These are phyloP conservation scores for Linurgus olivaceus DNA, from an alignment of 2,797 vertebrate species.

Conservation along the genomic window DNA sequence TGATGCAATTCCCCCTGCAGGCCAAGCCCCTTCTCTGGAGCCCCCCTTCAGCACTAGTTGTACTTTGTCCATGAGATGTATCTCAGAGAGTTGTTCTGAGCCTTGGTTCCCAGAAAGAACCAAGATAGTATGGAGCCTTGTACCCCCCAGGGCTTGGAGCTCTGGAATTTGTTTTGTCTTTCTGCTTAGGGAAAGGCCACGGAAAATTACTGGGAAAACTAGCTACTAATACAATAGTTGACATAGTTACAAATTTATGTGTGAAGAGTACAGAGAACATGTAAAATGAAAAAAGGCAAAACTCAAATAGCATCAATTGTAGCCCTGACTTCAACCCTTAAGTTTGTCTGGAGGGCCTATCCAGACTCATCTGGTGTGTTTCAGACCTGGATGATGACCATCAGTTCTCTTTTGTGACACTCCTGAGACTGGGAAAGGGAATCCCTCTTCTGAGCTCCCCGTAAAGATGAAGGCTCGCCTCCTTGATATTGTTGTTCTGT, in stretches of 20 bases:
- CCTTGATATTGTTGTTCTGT: not conserved
- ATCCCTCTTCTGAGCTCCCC: not conserved
- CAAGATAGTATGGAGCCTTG: not conserved
- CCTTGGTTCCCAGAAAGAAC: not conserved
- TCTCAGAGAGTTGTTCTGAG: not conserved
- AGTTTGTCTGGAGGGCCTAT: not conserved
- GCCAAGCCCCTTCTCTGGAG: too few relatives aligned
- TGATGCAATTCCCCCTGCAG: rapidly evolving
- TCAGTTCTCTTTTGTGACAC: not conserved
- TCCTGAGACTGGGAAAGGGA: not conserved
- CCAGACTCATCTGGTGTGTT: not conserved
- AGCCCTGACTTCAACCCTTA: not conserved
- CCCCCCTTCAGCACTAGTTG: not conserved
- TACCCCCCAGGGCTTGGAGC: not conserved
- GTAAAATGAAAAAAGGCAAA: not conserved
- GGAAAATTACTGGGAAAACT: not conserved
- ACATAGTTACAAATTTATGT: not conserved
- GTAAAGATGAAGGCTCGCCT: not conserved
- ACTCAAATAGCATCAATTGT: not conserved
- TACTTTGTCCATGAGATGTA: not conserved
- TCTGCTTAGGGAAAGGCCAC: not conserved
- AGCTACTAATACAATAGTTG: not conserved
- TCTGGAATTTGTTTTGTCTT: not conserved
- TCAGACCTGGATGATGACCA: not conserved
- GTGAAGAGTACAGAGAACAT: not conserved